A percentile compares a stretch with the other conserved stretches of the same genome.
Conservation (phyloP, 2,797 vertebrate species). For the Hippopotamyrus pictus region DNA sequence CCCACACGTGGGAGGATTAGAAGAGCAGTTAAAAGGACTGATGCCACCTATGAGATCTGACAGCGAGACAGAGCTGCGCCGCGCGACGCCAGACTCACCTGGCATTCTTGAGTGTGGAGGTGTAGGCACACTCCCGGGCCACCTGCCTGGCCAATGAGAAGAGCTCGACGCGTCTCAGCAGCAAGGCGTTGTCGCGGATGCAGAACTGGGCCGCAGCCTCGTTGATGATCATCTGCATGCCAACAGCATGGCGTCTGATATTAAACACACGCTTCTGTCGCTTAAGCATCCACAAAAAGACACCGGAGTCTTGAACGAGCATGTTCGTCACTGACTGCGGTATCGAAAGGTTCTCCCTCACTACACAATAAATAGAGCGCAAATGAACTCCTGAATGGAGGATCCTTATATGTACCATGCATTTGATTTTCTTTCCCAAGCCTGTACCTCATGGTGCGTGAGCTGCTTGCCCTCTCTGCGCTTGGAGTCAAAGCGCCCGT, state of each 20-base stretch:
- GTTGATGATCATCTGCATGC: constrained; percentile 86
- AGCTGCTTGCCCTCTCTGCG: constrained; percentile 90
- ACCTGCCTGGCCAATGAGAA: constrained; percentile 92
- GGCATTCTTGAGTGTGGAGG: constrained; percentile 81
- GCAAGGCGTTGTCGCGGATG: constrained; percentile 84
- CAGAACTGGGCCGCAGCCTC: constrained; percentile 96
- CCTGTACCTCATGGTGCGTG: constrained; percentile 86
- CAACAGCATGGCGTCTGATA: neutral
- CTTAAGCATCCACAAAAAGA: neutral
- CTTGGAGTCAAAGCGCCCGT: constrained; percentile 88
- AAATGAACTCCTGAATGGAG: neutral
- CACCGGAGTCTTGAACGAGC: neutral
- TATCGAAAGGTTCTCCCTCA: neutral
- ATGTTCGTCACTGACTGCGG: neutral
- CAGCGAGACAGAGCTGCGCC: neutral
- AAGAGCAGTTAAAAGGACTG: neutral
- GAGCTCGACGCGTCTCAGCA: constrained; percentile 88
- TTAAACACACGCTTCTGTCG: neutral
- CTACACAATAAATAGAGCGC: neutral
- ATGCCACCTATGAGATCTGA: neutral
- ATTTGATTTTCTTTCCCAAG: neutral
- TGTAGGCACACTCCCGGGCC: constrained; percentile 89
- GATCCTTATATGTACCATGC: neutral
- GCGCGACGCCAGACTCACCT: constrained; percentile 66
- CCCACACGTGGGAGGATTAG: neutral